A percentile compares a stretch with the other conserved stretches of the same genome.
These are phyloP conservation scores for Philantomba maxwellii DNA, from an alignment of 2,113 vertebrate genomes.

Conservation along the genomic window DNA sequence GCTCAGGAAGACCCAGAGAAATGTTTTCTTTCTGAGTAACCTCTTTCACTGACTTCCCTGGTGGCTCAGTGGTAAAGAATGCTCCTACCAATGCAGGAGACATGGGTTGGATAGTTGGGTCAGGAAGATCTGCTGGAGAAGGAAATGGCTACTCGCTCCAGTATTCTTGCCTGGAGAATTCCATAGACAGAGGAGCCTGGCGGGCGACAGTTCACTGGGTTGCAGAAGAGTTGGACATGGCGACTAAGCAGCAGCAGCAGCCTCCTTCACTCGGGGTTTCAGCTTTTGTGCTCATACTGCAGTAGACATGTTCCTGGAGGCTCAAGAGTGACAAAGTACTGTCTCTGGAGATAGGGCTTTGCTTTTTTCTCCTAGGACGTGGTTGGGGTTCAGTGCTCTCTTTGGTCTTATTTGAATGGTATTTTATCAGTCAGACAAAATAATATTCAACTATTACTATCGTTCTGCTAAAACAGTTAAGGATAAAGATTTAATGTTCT, in stretches of 20 bases:
- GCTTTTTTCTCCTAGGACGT: constrained; percentile 44
- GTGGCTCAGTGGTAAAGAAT: not conserved
- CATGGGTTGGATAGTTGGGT: not conserved
- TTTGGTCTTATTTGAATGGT: constrained; percentile 77
- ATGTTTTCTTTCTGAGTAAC: constrained; percentile 20
- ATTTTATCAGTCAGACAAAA: constrained; percentile 80
- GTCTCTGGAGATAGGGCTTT: constrained; percentile 57
- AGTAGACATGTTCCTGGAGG: constrained; percentile 31
- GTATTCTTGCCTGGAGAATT: not conserved
- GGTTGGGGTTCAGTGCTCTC: constrained; percentile 68
- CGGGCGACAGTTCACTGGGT: not conserved
- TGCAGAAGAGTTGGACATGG: not conserved
- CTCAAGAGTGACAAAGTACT: constrained; percentile 48
- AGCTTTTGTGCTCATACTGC: not conserved
- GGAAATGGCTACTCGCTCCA: not conserved
- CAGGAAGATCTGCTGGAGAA: not conserved
- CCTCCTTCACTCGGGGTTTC: constrained; percentile 2
- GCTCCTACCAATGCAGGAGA: not conserved
- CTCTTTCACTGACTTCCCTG: not conserved
- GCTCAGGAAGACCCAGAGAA: not conserved
- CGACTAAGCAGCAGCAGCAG: not conserved
- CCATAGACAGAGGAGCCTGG: not conserved
- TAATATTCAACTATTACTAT: constrained; percentile 79
- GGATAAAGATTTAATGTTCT: constrained; percentile 83
- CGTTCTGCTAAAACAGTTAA: constrained; percentile 80